phyloP scores from a whole-genome alignment of 2,113 vertebrate species.

The Proteles cristata region DNA sequence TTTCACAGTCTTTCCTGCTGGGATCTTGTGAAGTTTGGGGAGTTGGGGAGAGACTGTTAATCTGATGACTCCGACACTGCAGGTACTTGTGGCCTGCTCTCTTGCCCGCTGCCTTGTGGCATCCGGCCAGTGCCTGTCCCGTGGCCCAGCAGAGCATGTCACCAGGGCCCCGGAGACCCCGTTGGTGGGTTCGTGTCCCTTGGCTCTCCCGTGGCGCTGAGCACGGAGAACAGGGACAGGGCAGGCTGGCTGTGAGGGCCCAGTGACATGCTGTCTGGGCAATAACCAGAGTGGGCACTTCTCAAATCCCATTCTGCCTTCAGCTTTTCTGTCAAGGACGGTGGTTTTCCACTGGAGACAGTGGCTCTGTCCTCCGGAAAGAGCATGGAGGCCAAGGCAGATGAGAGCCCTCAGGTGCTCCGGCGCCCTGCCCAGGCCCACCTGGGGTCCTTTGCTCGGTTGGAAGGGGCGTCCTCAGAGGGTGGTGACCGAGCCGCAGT shows the following conservation, averaged over 20 bases:
- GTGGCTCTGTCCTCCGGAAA: not conserved
- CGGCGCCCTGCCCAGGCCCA: not conserved
- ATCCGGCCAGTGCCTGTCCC: not conserved
- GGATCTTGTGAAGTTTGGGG: not conserved
- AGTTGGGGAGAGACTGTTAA: not conserved
- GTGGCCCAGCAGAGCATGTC: not conserved
- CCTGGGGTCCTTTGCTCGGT: fast-evolving
- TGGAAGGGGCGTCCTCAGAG: not conserved
- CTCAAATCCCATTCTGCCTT: not conserved
- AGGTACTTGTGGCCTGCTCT: not conserved
- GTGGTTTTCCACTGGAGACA: not conserved
- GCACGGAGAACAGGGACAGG: not conserved
- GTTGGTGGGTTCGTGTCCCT: not conserved
- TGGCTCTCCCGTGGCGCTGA: not conserved
- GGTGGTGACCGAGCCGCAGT: not conserved
- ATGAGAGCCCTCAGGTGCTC: not conserved
- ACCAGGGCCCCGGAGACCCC: not conserved
- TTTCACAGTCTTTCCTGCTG: not conserved
- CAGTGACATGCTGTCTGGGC: fast-evolving
- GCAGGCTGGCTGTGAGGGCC: not conserved
- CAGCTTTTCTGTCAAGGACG: not conserved
- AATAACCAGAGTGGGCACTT: not conserved
- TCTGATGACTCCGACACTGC: not conserved
- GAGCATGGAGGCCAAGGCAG: not conserved
- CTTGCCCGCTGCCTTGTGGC: not conserved